A percentile compares a stretch with the other conserved stretches of the same genome.
Evolutionary conservation across 1,140 invertebrate genomes (phyloP).

Genomic region (Campoletis sonorensis): DNA sequence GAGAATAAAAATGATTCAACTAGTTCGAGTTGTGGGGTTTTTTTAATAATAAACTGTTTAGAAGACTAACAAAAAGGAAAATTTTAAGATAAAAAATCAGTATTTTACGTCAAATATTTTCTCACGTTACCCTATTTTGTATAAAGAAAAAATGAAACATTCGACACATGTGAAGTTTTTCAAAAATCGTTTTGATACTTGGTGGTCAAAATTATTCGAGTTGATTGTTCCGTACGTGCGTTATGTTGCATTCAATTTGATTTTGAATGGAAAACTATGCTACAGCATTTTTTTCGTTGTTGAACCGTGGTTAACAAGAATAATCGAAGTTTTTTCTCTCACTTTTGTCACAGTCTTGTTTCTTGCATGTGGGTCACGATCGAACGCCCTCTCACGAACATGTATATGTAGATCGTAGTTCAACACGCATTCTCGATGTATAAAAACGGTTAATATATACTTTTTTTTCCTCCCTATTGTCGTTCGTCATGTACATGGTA

Average conservation of each 20-base stretch:
- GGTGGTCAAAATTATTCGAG: background rate
- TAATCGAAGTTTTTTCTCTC: slow-evolving; percentile 1
- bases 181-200: background rate
- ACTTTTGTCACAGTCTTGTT: background rate
- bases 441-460: slow-evolving; percentile 8
- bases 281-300: background rate
- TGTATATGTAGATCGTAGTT: background rate
- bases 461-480: background rate
- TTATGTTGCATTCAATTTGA: background rate
- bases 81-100: no score
- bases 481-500: background rate
- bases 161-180: background rate
- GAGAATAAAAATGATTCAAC: no score
- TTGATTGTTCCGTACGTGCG: background rate
- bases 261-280: background rate
- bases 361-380: slow-evolving; percentile 9
- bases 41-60: no score
- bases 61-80: no score
- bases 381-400: slow-evolving; percentile 2
- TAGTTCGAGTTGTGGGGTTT: no score
- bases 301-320: background rate
- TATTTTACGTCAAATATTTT: no score
- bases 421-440: slow-evolving; percentile 7
- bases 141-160: no score
- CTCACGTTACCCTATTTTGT: no score